phyloP scores from a whole-genome alignment of 2,888 invertebrate genomes.

The Neoascia interrupta region DNA sequence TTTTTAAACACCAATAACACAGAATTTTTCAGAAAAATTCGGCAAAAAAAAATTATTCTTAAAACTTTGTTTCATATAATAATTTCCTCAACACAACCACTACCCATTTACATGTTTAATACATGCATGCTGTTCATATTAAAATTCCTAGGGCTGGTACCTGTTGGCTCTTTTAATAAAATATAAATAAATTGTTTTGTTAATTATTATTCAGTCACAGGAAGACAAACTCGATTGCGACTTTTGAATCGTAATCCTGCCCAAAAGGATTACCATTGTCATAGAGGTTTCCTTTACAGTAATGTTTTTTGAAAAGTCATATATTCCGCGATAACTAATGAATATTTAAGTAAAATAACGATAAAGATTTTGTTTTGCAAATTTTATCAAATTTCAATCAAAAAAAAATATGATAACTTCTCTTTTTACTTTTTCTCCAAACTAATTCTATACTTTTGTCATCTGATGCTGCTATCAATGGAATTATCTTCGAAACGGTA shows the following conservation, averaged over 20 bases:
- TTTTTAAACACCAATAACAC: too few species aligned
- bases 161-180: too few species aligned
- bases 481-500: conserved; percentile 57
- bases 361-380: conserved; percentile 55
- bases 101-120: background rate
- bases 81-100: conserved; percentile 3
- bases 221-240: conserved; percentile 6
- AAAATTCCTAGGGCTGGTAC: too few species aligned
- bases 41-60: too few species aligned
- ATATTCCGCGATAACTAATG: conserved; percentile 9
- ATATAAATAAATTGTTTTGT: too few species aligned
- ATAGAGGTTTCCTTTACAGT: conserved; percentile 72
- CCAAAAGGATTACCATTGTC: conserved; percentile 79
- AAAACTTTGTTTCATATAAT: too few species aligned
- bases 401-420: conserved; percentile 20
- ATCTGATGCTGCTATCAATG: conserved; percentile 57
- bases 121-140: conserved; percentile 33
- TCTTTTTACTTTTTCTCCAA: conserved; percentile 58
- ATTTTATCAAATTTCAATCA: conserved; percentile 18
- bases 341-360: conserved; percentile 44
- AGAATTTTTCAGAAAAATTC: too few species aligned
- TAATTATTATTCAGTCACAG: conserved; percentile 51
- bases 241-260: too few species aligned
- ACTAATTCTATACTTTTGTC: conserved; percentile 58
- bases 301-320: conserved; percentile 1